Conservation (phyloP, 2,113 vertebrate species). For the Pollimyrus isidori region DNA sequence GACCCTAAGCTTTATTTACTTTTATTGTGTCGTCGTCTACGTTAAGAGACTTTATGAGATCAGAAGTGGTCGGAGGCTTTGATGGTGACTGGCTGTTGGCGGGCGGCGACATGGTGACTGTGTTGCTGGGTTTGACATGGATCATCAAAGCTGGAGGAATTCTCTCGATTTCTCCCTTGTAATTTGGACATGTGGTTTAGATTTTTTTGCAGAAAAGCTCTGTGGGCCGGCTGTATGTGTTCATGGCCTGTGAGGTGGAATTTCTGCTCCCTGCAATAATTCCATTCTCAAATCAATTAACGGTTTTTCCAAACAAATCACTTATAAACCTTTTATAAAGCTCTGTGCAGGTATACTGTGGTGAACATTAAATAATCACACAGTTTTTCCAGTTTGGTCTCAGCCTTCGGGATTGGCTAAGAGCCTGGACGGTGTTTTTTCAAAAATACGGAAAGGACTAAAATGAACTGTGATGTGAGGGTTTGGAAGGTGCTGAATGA, state of each 20-base stretch:
- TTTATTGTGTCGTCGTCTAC: conserved; percentile 20
- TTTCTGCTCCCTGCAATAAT: neutral
- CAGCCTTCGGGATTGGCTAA: neutral
- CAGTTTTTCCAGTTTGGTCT: neutral
- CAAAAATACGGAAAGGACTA: neutral
- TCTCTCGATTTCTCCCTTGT: conserved; percentile 34
- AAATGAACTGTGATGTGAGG: neutral
- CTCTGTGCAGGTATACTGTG: neutral
- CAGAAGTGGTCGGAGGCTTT: conserved; percentile 34
- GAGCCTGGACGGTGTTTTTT: neutral
- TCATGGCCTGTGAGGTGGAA: neutral
- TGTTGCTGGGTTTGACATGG: conserved; percentile 34
- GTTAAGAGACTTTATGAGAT: conserved; percentile 30
- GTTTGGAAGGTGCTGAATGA: neutral
- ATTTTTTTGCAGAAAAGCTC: conserved; percentile 30
- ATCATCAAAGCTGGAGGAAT: conserved; percentile 38
- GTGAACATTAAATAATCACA: neutral
- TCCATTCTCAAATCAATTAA: neutral
- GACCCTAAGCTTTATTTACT: conserved; percentile 1
- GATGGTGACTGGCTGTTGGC: conserved; percentile 36
- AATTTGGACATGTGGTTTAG: conserved; percentile 36
- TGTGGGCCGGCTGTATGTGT: neutral
- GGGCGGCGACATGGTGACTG: conserved; percentile 33
- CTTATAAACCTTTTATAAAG: neutral
- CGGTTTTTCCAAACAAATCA: neutral